A percentile compares a stretch with the other conserved stretches of the same genome.
phyloP scores from a whole-genome alignment of 2,797 vertebrate species.

The Gallinago solitaria region DNA sequence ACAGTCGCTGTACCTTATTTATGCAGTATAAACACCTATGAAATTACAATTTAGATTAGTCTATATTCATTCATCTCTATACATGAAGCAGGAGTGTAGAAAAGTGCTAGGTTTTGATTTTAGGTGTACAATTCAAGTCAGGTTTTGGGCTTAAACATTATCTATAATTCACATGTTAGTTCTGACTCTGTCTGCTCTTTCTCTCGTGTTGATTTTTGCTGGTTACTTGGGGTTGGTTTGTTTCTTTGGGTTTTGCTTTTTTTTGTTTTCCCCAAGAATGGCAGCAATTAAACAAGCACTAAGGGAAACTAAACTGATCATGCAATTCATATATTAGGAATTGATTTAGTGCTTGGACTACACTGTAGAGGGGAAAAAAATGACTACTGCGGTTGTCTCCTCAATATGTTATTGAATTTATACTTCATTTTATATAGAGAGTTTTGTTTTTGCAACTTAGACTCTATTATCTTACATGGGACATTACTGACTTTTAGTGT shows the following conservation, averaged over 20 bases:
- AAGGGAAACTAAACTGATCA: neutral
- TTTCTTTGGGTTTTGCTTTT: no score
- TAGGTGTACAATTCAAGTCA: slow-evolving; percentile 39
- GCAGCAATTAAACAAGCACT: neutral
- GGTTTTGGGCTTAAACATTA: neutral
- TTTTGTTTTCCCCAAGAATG: neutral
- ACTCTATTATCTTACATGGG: neutral
- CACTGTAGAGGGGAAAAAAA: neutral
- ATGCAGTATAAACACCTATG: slow-evolving; percentile 9
- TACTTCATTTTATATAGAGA: neutral
- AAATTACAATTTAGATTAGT: slow-evolving; percentile 58
- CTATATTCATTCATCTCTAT: slow-evolving; percentile 42
- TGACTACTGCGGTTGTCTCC: neutral
- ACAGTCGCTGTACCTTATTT: slow-evolving; percentile 18
- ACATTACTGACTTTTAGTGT: neutral
- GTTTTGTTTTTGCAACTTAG: neutral
- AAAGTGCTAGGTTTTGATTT: slow-evolving; percentile 33
- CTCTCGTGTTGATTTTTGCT: neutral
- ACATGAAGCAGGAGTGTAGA: neutral
- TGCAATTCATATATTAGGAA: neutral
- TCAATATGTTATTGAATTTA: neutral
- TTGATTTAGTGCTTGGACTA: neutral
- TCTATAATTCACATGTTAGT: neutral
- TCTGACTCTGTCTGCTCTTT: neutral
- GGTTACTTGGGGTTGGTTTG: neutral